Evolutionary conservation across 2,797 vertebrate species (phyloP).

Genomic region (Brachyrhaphis roseni): DNA sequence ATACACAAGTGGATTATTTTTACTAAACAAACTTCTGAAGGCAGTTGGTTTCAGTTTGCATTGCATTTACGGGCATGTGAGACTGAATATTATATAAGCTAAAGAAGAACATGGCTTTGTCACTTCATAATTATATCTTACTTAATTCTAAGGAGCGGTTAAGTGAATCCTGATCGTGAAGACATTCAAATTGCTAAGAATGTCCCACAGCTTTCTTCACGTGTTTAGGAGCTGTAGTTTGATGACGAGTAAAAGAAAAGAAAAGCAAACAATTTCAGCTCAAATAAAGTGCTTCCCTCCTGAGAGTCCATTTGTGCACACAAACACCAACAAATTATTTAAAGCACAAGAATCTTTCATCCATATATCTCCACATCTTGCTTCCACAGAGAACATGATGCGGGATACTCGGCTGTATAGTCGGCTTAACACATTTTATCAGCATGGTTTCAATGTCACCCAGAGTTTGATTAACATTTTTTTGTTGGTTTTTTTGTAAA

Average conservation of each 20-base stretch:
- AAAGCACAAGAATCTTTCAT: not conserved
- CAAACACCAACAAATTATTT: not conserved
- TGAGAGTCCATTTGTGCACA: not conserved
- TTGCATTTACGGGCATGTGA: not conserved
- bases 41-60: not conserved
- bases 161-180: not conserved
- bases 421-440: constrained; percentile 2
- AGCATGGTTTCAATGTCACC: constrained; percentile 7
- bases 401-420: not conserved
- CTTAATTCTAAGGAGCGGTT: not conserved
- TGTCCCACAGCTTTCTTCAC: not conserved
- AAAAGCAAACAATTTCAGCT: not conserved
- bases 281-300: not conserved
- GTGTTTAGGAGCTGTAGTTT: not conserved
- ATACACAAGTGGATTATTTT: not conserved
- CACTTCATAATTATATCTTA: not conserved
- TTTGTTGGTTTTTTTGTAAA: constrained; percentile 11
- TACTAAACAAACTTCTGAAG: not conserved
- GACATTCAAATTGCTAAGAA: not conserved
- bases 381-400: not conserved
- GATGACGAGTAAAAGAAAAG: not conserved
- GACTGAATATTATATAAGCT: not conserved
- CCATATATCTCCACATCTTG: not conserved
- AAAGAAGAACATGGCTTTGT: not conserved
- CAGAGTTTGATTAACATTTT: constrained; percentile 29